Percentiles rank a stretch among this genome's conserved stretches.
Conservation (phyloP, 2,888 invertebrate species). For the Leucoptera coffeella region DNA sequence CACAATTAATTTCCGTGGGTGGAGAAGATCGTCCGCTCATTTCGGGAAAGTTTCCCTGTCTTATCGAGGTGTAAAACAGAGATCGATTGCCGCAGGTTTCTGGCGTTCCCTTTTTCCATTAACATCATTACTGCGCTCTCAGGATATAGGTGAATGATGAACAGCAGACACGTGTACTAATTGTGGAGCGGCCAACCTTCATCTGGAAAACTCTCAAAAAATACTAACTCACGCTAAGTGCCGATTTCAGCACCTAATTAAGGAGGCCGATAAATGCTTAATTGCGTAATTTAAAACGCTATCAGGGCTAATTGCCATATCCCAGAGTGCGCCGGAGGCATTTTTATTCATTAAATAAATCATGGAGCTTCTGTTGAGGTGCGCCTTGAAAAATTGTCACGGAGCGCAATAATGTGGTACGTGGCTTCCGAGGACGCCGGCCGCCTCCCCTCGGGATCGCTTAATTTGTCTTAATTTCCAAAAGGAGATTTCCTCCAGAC, state of each 20-base stretch:
- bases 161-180: no score
- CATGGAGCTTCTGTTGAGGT: conserved; percentile 30
- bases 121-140: no score
- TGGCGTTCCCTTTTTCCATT: no score
- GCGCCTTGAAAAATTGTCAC: conserved; percentile 27
- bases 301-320: conserved; percentile 40
- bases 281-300: conserved; percentile 22
- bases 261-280: conserved; percentile 11
- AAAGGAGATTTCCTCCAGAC: neutral
- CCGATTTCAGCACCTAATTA: conserved; percentile 9
- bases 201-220: no score
- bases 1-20: no score
- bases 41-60: no score
- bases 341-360: conserved; percentile 54
- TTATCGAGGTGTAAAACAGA: no score
- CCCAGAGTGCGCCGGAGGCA: conserved; percentile 18
- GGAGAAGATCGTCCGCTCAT: no score
- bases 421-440: conserved; percentile 23
- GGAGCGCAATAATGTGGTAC: conserved; percentile 47
- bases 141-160: no score
- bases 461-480: conserved; percentile 47
- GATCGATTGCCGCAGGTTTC: no score
- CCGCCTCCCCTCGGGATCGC: conserved; percentile 13
- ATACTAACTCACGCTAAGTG: conserved; percentile 5
- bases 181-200: no score